phyloP scores from a whole-genome alignment of 2,888 invertebrate species.

The Eupithecia pulchellata region DNA sequence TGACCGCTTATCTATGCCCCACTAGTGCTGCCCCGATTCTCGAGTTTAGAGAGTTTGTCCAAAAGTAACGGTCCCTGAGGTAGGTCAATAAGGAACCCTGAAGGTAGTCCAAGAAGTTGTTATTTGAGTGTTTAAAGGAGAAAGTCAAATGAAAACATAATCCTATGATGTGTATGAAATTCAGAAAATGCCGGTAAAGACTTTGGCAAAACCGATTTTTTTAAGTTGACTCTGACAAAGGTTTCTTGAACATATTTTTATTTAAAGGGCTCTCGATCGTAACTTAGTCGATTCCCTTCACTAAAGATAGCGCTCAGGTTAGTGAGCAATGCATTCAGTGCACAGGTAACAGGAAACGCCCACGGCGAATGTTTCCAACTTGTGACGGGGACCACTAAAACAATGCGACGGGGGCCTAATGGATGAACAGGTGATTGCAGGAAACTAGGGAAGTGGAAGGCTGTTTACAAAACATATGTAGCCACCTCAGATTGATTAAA shows the following conservation, averaged over 20 bases:
- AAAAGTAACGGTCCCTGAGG: slow-evolving; percentile 14
- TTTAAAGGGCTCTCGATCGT: background rate
- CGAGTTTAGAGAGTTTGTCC: slow-evolving; percentile 1
- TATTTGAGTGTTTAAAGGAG: background rate
- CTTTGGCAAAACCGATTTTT: background rate
- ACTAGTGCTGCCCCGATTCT: slow-evolving; percentile 38
- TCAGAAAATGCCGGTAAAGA: background rate
- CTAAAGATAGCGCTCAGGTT: slow-evolving; percentile 28
- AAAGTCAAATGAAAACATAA: background rate
- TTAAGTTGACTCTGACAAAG: background rate
- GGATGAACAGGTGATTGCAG: slow-evolving; percentile 27
- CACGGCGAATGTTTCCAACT: slow-evolving; percentile 46
- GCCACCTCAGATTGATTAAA: background rate
- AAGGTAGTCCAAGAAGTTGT: too few relatives aligned
- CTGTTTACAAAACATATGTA: background rate
- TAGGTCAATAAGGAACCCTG: too few relatives aligned
- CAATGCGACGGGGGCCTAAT: slow-evolving; percentile 34
- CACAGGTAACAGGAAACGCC: slow-evolving; percentile 54
- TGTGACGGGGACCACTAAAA: slow-evolving; percentile 44
- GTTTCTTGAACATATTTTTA: background rate
- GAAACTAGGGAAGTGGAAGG: slow-evolving; percentile 13
- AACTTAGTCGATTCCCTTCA: slow-evolving; percentile 19
- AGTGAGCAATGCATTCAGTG: slow-evolving; percentile 35
- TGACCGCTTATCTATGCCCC: slow-evolving; percentile 58
- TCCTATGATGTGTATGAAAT: background rate